Evolutionary conservation across 2,113 vertebrate genomes (phyloP).

Genomic region (Cavia porcellus): DNA sequence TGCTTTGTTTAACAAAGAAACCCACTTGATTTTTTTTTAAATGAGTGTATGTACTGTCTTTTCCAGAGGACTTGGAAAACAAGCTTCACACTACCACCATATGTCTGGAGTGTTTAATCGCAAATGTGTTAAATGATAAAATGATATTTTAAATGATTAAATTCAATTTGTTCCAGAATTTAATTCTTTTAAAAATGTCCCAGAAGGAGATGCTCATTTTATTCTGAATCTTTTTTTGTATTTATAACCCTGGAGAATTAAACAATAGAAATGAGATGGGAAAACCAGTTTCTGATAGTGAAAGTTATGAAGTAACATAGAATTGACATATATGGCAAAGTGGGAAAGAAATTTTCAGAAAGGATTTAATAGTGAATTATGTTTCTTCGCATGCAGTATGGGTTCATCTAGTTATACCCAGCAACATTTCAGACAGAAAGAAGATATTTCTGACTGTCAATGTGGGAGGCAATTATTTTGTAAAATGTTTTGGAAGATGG

Average conservation of each 20-base stretch:
- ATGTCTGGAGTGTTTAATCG: neutral
- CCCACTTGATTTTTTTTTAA: neutral
- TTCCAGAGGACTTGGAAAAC: neutral
- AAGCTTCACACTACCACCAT: neutral
- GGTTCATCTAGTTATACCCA: neutral
- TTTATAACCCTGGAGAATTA: neutral
- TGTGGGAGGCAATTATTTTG: neutral
- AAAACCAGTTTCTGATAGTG: neutral
- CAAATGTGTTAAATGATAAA: neutral
- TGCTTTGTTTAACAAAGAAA: constrained; percentile 28
- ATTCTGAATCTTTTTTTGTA: neutral
- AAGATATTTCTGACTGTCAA: neutral
- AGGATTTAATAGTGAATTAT: neutral
- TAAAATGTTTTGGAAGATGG: neutral
- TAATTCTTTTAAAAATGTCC: neutral
- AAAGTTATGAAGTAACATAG: neutral
- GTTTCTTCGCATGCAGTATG: neutral
- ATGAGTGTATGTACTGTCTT: neutral
- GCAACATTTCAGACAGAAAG: neutral
- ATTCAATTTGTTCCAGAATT: neutral
- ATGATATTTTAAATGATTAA: neutral
- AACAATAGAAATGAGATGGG: neutral
- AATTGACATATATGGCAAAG: neutral
- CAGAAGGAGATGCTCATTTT: neutral
- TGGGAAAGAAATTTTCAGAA: neutral